These are phyloP conservation scores for Salmo trutta DNA, from an alignment of 2,797 vertebrate species.

Conservation along the genomic window DNA sequence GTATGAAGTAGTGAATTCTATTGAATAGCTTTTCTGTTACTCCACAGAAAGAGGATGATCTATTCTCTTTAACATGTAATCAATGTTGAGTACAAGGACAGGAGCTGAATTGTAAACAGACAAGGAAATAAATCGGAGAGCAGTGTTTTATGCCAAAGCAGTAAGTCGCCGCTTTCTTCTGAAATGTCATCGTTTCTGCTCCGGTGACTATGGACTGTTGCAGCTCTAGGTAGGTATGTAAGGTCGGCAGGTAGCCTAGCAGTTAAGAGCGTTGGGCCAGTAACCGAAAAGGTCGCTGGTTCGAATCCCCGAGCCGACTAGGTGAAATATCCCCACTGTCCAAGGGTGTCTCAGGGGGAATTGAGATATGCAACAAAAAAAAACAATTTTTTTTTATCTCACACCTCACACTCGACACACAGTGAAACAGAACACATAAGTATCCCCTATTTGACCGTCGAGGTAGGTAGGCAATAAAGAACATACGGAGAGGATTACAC, in stretches of 20 bases:
- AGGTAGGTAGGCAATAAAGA: background rate
- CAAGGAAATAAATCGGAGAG: background rate
- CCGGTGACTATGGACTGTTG: background rate
- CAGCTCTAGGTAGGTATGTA: background rate
- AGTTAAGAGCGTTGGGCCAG: too few species aligned
- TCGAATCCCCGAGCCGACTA: too few species aligned
- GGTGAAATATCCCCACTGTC: too few species aligned
- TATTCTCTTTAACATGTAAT: background rate
- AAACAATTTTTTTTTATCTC: too few species aligned
- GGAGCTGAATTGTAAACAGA: background rate
- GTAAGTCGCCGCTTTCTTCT: background rate
- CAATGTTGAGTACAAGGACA: background rate
- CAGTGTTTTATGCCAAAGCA: background rate
- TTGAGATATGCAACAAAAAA: too few species aligned
- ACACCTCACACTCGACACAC: too few species aligned
- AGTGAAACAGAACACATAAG: too few species aligned
- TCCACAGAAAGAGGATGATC: background rate
- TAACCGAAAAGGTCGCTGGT: too few species aligned
- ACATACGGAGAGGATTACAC: background rate
- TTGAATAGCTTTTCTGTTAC: background rate
- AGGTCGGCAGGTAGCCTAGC: too few species aligned
- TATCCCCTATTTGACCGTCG: too few species aligned
- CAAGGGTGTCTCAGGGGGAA: too few species aligned
- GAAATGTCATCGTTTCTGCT: background rate
- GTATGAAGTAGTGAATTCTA: background rate